These are phyloP conservation scores for Mylabris sibirica DNA, from an alignment of 2,888 invertebrate genomes.

Conservation along the genomic window DNA sequence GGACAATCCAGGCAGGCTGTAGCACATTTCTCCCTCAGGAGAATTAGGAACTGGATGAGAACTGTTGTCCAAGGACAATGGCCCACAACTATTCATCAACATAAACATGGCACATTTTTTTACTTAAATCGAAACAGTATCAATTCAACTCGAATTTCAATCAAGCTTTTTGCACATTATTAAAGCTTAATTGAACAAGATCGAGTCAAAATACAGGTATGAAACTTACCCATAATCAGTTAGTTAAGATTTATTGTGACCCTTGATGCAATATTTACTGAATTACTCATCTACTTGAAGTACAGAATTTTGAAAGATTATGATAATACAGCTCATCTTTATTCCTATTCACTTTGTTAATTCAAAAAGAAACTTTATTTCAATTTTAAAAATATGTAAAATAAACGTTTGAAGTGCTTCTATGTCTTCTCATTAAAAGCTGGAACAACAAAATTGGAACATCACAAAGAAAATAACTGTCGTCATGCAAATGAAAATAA, in stretches of 20 bases:
- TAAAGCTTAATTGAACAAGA: no score
- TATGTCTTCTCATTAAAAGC: neutral
- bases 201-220: no score
- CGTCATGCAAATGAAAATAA: neutral
- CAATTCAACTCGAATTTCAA: no score
- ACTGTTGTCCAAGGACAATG: constrained; percentile 38
- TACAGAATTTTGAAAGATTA: neutral
- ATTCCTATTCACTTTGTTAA: neutral
- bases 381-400: neutral
- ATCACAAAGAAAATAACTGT: neutral
- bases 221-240: no score
- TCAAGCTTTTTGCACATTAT: no score
- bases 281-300: neutral
- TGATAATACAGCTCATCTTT: neutral
- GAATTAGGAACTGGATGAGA: constrained; percentile 34
- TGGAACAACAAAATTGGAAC: neutral
- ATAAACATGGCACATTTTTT: neutral
- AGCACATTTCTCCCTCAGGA: constrained; percentile 36
- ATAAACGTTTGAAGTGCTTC: neutral
- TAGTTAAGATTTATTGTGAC: no score
- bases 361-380: neutral
- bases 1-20: constrained; percentile 23
- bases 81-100: constrained; percentile 7
- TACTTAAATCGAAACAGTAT: neutral
- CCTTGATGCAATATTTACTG: neutral